phyloP scores from a whole-genome alignment of 2,888 invertebrate species.

The Epirrita christyi region DNA sequence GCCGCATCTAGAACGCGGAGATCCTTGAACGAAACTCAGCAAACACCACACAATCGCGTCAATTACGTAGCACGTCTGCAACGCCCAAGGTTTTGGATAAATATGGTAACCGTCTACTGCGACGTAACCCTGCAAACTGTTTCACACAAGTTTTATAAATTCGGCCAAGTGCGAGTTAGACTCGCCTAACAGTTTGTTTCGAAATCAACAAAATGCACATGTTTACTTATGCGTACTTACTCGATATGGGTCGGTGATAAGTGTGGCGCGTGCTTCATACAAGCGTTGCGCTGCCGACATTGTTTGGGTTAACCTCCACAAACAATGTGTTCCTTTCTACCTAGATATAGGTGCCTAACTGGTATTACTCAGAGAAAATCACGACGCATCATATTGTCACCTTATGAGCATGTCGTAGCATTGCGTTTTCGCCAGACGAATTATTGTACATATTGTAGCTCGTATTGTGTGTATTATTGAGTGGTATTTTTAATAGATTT shows the following conservation, averaged over 20 bases:
- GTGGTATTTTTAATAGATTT: too few species aligned
- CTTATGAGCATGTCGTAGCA: not conserved
- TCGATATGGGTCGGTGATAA: constrained; percentile 62
- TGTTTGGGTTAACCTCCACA: constrained; percentile 28
- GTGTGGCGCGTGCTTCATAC: constrained; percentile 47
- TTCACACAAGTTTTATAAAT: constrained; percentile 27
- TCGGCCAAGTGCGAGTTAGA: too few species aligned
- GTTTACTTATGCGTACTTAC: constrained; percentile 51
- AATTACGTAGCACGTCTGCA: constrained; percentile 50
- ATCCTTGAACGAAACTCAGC: constrained; percentile 52
- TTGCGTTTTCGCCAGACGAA: not conserved
- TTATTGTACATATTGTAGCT: too few species aligned
- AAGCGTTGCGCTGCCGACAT: constrained; percentile 35
- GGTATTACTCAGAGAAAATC: constrained; percentile 5
- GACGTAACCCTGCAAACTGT: constrained; percentile 30
- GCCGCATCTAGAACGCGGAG: constrained; percentile 37
- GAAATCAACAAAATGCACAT: too few species aligned
- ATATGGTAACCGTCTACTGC: constrained; percentile 42
- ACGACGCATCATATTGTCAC: constrained; percentile 6
- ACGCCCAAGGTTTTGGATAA: constrained; percentile 49
- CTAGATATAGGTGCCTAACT: constrained; percentile 25
- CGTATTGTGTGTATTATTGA: too few species aligned
- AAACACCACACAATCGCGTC: constrained; percentile 44
- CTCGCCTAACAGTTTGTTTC: too few species aligned
- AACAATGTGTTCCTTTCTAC: constrained; percentile 23